Evolutionary conservation across 2,113 vertebrate genomes (phyloP), one percentile per base, ranked within the genome.

Genomic region (Tragelaphus strepsiceros): DNA sequence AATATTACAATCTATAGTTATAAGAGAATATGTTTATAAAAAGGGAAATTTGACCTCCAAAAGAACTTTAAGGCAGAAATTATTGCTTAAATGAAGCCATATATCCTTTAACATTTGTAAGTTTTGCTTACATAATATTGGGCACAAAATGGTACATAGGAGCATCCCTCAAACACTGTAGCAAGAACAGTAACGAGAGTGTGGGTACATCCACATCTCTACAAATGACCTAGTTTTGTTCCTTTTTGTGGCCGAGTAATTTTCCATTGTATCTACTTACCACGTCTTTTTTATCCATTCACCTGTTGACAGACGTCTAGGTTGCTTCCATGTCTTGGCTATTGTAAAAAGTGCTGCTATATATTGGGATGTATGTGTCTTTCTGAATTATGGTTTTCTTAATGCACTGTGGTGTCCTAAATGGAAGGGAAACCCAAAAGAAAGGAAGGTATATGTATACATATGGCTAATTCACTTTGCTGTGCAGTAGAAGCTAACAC

Each of bases 11-110:
- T 19, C 54, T 93, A 46, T 87, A 88, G 89, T 95, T 97, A 16
- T 67, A 77, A 84, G 32, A 96, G n/a, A 46, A 59, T 83, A 78
- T 46, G 22, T 93, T 98, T 96, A 58, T 56, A 53, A 74, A 91
- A 97, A 26, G 54, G 4, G 85, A 82, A 58, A 88, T 91, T 24
- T 84, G 92, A 51, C 9, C 43, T 96, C 88, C 5, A 2, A 2
- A 7, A 43, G 77, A 90, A 5, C 87, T 30, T 49, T 91, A 53
- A 90, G 84, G 43, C 62, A 54, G 88, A 88, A 92, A 88, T 61
- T 24, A 90, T 64, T 77, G 64, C 30, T 86, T 86, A 80, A 51
- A n/a, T 88, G 97, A 89, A 97, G 84, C 61, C 82, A 92, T 30
- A 39, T 14, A 11, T 19, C 71, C 62, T 90, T 96, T n/a, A 22